Evolutionary conservation across 2,888 invertebrate species (phyloP).

Genomic region (Dynastes hyllus): DNA sequence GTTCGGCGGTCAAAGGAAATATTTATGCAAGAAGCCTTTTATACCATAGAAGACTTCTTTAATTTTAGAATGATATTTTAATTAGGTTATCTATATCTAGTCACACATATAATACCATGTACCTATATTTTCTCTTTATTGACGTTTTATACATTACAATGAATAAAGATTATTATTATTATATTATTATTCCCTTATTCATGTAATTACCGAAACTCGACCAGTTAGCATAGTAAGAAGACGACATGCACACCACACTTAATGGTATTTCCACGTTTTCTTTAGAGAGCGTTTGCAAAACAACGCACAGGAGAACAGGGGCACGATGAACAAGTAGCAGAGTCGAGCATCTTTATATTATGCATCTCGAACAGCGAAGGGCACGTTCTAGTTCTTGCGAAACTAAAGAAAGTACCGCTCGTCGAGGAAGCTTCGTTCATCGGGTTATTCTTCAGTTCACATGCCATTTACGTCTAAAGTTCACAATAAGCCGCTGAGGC

Average conservation of each 20-base stretch:
- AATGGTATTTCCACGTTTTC: background rate
- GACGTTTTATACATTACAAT: too few species aligned
- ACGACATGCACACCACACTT: background rate
- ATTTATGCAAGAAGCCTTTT: too few species aligned
- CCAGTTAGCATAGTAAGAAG: background rate
- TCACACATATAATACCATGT: too few species aligned
- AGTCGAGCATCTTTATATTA: background rate
- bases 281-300: background rate
- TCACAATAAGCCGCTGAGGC: background rate
- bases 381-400: constrained; percentile 24
- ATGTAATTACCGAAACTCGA: background rate
- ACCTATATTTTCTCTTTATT: too few species aligned
- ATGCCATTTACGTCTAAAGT: constrained; percentile 25
- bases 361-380: constrained; percentile 2
- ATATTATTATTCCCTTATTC: too few species aligned
- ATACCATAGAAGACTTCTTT: too few species aligned
- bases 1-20: too few species aligned
- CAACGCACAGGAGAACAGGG: background rate
- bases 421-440: constrained; percentile 3
- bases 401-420: constrained; percentile 30
- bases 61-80: too few species aligned
- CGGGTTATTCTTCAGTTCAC: constrained; percentile 26
- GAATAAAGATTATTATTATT: too few species aligned
- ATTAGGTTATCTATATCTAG: too few species aligned
- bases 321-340: background rate